phyloP scores from a whole-genome alignment of 2,888 invertebrate species.

The Oasisia sp. region DNA sequence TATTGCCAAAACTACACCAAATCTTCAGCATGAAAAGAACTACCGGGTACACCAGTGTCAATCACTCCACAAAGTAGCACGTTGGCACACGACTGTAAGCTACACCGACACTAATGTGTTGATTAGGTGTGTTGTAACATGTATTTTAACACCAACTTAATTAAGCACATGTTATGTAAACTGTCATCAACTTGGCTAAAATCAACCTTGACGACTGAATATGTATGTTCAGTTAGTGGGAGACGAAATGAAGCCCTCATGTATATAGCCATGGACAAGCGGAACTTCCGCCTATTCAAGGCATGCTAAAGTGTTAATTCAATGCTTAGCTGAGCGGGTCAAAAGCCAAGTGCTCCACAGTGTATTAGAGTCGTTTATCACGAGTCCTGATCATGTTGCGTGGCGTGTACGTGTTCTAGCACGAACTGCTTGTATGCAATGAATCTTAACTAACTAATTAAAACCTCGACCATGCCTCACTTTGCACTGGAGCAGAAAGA shows the following conservation, averaged over 20 bases:
- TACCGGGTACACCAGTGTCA: not conserved
- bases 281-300: too few species aligned
- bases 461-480: not conserved
- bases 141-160: not conserved
- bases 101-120: not conserved
- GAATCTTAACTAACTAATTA: constrained; percentile 9
- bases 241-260: not conserved
- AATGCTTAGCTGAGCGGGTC: not conserved
- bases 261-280: not conserved
- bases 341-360: not conserved
- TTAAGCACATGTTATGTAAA: not conserved
- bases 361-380: not conserved
- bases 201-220: not conserved
- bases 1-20: too few species aligned
- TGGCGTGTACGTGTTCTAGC: not conserved
- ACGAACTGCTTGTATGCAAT: not conserved
- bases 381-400: not conserved
- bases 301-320: not conserved
- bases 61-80: not conserved
- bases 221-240: not conserved
- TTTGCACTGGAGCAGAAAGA: not conserved
- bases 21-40: too few species aligned
- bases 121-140: not conserved
- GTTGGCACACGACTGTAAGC: not conserved
- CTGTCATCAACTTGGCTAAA: not conserved